A percentile compares a stretch with the other conserved stretches of the same genome.
phyloP scores from a whole-genome alignment of 2,797 vertebrate species.

The Corythornis leucogaster region DNA sequence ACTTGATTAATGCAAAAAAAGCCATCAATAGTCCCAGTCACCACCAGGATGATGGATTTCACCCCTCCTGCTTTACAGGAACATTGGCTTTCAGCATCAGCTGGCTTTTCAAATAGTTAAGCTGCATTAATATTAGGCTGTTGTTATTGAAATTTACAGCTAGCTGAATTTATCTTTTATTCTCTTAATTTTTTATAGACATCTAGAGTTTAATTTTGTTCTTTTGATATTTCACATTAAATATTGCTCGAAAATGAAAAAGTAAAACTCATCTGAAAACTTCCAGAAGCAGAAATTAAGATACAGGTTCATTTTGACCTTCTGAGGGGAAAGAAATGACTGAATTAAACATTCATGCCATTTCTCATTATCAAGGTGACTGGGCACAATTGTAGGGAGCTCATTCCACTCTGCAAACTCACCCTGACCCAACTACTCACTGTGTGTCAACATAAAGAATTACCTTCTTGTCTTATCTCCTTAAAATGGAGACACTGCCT shows the following conservation, averaged over 20 bases:
- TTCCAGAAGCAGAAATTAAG: background rate
- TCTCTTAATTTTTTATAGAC: background rate
- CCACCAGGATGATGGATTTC: background rate
- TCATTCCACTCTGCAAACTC: background rate
- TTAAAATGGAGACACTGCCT: background rate
- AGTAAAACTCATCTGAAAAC: conserved; percentile 19
- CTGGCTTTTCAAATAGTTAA: conserved; percentile 17
- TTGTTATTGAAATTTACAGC: conserved; percentile 13
- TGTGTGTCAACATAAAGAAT: background rate
- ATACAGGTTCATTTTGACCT: background rate
- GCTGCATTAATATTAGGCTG: background rate
- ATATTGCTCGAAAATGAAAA: background rate
- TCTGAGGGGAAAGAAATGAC: background rate
- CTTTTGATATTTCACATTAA: conserved; percentile 23
- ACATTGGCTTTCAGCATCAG: conserved; percentile 14
- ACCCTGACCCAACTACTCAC: background rate
- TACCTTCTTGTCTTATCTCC: background rate
- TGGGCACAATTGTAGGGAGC: background rate
- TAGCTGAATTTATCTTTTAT: conserved; percentile 18
- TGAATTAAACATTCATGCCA: background rate
- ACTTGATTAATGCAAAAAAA: background rate
- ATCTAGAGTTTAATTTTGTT: background rate
- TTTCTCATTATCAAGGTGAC: conserved; percentile 7
- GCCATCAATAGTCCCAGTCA: background rate
- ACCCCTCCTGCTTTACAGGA: background rate